phyloP scores from a whole-genome alignment of 2,113 vertebrate genomes.

The Sinocyclocheilus grahami region DNA sequence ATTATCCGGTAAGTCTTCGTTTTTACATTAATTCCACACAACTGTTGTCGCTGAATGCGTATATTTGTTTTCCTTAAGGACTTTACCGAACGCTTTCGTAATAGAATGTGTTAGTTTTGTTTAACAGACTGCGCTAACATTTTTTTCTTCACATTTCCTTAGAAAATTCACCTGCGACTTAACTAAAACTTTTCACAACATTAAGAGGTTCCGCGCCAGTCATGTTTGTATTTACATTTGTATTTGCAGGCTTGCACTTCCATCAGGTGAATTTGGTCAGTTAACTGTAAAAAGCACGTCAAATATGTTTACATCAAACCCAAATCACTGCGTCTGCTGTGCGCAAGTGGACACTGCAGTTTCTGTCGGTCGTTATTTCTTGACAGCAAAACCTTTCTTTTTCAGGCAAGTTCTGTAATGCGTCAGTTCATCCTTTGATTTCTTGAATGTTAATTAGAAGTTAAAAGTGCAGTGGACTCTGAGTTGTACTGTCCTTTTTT shows the following conservation, averaged over 20 bases:
- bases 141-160: not conserved
- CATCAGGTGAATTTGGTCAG: not conserved
- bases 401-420: not conserved
- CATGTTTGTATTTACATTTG: not conserved
- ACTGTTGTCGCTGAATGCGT: not conserved
- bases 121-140: not conserved
- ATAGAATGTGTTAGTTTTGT: not conserved
- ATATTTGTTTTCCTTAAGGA: not conserved
- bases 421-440: not conserved
- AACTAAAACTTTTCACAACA: not conserved
- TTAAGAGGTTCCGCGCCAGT: not conserved
- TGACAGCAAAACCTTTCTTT: not conserved
- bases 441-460: not conserved
- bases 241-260: not conserved
- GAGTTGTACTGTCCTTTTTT: not conserved
- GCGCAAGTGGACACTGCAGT: not conserved
- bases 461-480: not conserved
- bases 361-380: not conserved
- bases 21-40: not conserved
- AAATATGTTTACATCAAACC: not conserved
- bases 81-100: not conserved
- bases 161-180: not conserved
- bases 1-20: conserved; percentile 38
- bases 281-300: not conserved
- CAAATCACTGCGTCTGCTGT: not conserved